A percentile compares a stretch with the other conserved stretches of the same genome.
phyloP scores from a whole-genome alignment of 1,140 invertebrate genomes.

The Lordiphosa clarofinis region DNA sequence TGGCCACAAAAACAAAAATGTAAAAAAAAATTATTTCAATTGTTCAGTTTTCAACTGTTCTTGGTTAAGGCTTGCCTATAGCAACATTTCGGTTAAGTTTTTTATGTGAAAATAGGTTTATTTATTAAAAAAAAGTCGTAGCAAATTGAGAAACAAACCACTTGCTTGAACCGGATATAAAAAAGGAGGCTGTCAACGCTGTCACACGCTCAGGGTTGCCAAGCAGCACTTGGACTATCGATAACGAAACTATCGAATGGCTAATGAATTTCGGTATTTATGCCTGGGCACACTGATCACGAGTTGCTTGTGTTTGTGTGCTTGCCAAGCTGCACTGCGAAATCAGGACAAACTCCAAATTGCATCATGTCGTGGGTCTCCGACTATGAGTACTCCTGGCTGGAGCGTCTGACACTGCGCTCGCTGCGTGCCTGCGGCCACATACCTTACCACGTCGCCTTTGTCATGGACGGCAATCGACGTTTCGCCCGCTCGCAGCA shows the following conservation, averaged over 20 bases:
- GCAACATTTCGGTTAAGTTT: slow-evolving; percentile 7
- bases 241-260: no score
- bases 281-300: no score
- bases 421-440: slow-evolving; percentile 87
- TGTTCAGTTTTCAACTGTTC: slow-evolving; percentile 2
- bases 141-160: slow-evolving; percentile 55
- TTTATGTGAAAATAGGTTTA: not conserved
- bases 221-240: no score
- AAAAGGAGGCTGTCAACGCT: slow-evolving; percentile 52
- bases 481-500: slow-evolving; percentile 92
- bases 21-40: slow-evolving; percentile 40
- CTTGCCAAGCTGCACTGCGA: not conserved
- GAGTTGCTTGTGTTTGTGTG: not conserved
- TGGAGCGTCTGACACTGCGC: slow-evolving; percentile 88
- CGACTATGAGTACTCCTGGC: slow-evolving; percentile 86
- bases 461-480: slow-evolving; percentile 99
- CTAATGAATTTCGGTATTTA: no score
- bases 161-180: slow-evolving; percentile 77
- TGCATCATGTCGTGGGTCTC: slow-evolving; percentile 89
- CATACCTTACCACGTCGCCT: slow-evolving; percentile 94
- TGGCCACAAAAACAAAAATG: slow-evolving; percentile 20
- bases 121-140: slow-evolving; percentile 24
- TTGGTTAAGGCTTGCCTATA: not conserved
- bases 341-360: no score
- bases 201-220: no score